phyloP scores from a whole-genome alignment of 2,797 vertebrate genomes.

The Megalops cyprinoides region DNA sequence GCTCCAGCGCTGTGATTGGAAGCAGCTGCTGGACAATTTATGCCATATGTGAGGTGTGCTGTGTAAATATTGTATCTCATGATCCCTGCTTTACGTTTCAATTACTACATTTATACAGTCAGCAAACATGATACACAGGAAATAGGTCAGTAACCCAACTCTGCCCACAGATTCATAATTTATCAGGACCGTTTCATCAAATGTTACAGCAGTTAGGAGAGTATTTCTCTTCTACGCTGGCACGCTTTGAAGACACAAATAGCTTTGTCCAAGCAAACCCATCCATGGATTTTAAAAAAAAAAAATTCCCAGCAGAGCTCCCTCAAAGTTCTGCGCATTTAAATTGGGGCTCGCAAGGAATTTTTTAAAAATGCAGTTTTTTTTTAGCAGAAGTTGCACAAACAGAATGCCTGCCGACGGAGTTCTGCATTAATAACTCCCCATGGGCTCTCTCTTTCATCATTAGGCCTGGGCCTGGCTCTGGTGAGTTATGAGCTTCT shows the following conservation, averaged over 20 bases:
- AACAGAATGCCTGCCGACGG: conserved; percentile 35
- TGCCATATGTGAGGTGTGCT: conserved; percentile 68
- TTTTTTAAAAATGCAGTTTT: not conserved
- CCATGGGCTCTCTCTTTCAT: conserved; percentile 43
- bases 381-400: conserved; percentile 23
- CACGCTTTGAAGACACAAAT: conserved; percentile 40
- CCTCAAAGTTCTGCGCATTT: conserved; percentile 40
- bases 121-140: conserved; percentile 64
- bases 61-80: conserved; percentile 70
- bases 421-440: conserved; percentile 38
- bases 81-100: conserved; percentile 72
- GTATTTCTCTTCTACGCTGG: conserved; percentile 42
- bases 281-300: not conserved
- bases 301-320: conserved; percentile 32
- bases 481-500: conserved; percentile 37
- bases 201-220: conserved; percentile 41
- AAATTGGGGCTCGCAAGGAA: conserved; percentile 31
- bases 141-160: conserved; percentile 58
- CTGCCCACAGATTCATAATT: conserved; percentile 51
- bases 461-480: conserved; percentile 17
- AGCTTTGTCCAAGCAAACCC: conserved; percentile 33
- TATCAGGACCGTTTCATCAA: conserved; percentile 51
- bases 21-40: conserved; percentile 68
- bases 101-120: conserved; percentile 69
- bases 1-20: conserved; percentile 57